phyloP scores from a whole-genome alignment of 1,140 invertebrate species.

The Heliothis virescens region DNA sequence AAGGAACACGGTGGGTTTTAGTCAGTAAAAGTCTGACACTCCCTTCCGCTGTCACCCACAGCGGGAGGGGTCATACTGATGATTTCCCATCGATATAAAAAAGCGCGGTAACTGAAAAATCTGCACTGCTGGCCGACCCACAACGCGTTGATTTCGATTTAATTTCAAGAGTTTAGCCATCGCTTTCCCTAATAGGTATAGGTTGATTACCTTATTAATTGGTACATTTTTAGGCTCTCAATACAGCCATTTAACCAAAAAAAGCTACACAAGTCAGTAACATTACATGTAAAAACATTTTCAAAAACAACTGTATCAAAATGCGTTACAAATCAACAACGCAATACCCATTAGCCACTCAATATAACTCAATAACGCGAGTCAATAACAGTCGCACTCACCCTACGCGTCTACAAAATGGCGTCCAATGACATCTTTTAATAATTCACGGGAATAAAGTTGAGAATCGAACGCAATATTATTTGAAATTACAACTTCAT shows the following conservation, averaged over 20 bases:
- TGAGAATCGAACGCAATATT: slow-evolving; percentile 60
- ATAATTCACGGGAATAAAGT: slow-evolving; percentile 58
- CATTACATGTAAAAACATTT: slow-evolving; percentile 7
- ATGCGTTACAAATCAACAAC: slow-evolving; percentile 46
- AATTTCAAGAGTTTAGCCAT: too few relatives aligned
- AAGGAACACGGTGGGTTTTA: too few relatives aligned
- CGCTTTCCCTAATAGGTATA: too few relatives aligned
- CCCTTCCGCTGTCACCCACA: too few relatives aligned
- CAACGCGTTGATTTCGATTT: too few relatives aligned
- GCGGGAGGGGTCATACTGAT: too few relatives aligned
- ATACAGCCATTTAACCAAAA: neutral
- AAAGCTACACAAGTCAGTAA: neutral
- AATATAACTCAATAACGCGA: slow-evolving; percentile 72
- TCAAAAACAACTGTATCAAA: slow-evolving; percentile 30
- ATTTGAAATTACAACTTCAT: slow-evolving; percentile 72
- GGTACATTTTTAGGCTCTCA: too few relatives aligned
- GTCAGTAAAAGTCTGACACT: too few relatives aligned
- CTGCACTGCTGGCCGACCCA: too few relatives aligned
- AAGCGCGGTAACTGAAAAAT: too few relatives aligned
- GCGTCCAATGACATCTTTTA: slow-evolving; percentile 57
- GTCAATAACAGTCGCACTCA: slow-evolving; percentile 62
- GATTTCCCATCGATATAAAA: too few relatives aligned
- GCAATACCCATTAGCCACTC: slow-evolving; percentile 63
- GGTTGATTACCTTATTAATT: too few relatives aligned
- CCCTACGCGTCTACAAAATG: slow-evolving; percentile 65